A percentile compares a stretch with the other conserved stretches of the same genome.
Evolutionary conservation across 2,113 vertebrate genomes (phyloP).

Genomic region (Numenius arquata): DNA sequence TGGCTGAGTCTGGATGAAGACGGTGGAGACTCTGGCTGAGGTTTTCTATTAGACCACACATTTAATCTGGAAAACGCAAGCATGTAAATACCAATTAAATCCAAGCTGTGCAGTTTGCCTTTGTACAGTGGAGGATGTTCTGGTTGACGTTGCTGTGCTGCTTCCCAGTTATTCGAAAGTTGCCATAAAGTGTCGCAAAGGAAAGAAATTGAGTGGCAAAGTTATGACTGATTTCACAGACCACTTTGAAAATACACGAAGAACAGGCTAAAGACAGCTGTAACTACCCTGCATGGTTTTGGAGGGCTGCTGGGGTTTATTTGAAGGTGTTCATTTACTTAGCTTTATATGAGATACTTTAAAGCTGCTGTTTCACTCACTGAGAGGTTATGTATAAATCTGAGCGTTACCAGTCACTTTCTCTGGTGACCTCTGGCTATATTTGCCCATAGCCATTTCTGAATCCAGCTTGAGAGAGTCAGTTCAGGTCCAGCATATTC

Average conservation of each 20-base stretch:
- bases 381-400: not conserved
- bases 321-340: not conserved
- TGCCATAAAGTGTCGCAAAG: not conserved
- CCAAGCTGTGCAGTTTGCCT: not conserved
- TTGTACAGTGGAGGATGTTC: not conserved
- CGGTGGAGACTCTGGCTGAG: not conserved
- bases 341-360: not conserved
- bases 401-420: not conserved
- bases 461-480: not conserved
- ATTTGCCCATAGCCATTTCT: not conserved
- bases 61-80: not conserved
- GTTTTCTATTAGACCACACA: not conserved
- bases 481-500: not conserved
- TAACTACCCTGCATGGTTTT: not conserved
- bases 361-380: not conserved
- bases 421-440: not conserved
- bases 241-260: not conserved
- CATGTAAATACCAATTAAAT: not conserved
- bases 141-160: not conserved
- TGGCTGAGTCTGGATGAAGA: not conserved
- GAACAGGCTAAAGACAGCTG: not conserved
- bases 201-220: not conserved
- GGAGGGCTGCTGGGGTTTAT: not conserved
- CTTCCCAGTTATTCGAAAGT: not conserved
- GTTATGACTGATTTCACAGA: not conserved